Percentiles rank a stretch among this genome's conserved stretches.
Evolutionary conservation across 1,140 invertebrate species (phyloP).

Genomic region (Eriosoma lanigerum): DNA sequence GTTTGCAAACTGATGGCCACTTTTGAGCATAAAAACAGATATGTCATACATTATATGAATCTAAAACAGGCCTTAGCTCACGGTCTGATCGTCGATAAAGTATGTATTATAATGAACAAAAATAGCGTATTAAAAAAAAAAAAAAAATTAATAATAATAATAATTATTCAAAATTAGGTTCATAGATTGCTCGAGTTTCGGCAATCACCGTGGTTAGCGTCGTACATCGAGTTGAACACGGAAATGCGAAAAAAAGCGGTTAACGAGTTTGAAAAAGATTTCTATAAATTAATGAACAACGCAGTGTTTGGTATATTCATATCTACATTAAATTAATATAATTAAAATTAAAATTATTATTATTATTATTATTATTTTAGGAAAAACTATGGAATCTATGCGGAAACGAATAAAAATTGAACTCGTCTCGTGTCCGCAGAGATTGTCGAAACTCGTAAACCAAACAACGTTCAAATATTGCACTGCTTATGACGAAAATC

Average conservation of each 20-base stretch:
- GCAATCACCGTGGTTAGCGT: slow-evolving; percentile 52
- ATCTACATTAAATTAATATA: not conserved
- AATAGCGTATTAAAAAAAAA: no score
- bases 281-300: no score
- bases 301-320: slow-evolving; percentile 40
- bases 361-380: no score
- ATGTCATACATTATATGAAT: slow-evolving; percentile 61
- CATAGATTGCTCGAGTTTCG: slow-evolving; percentile 61
- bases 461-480: not conserved
- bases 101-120: slow-evolving; percentile 59
- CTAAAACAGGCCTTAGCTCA: slow-evolving; percentile 60
- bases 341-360: not conserved
- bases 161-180: slow-evolving; percentile 58
- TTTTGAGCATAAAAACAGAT: slow-evolving; percentile 58
- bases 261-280: slow-evolving; percentile 59
- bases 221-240: slow-evolving; percentile 60
- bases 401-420: no score
- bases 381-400: no score
- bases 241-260: slow-evolving; percentile 57
- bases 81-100: slow-evolving; percentile 59
- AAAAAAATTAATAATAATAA: no score
- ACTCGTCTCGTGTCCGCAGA: not conserved
- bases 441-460: not conserved
- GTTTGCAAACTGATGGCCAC: slow-evolving; percentile 56
- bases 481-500: no score